Evolutionary conservation across 2,113 vertebrate genomes (phyloP).

Genomic region (Equus przewalskii): DNA sequence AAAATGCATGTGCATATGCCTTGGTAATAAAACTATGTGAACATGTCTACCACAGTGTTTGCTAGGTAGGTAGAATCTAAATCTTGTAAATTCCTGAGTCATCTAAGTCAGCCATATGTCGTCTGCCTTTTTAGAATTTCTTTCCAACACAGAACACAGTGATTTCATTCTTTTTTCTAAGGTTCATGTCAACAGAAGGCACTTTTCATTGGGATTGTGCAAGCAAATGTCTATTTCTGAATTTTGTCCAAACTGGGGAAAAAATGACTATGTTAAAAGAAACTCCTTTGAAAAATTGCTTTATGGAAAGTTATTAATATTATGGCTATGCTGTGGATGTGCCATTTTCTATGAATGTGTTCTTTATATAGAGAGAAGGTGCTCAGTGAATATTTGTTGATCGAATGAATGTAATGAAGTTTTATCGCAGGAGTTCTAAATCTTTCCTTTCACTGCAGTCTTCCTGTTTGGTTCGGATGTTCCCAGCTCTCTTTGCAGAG

Average conservation of each 20-base stretch:
- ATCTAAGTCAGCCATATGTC: constrained; percentile 54
- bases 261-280: constrained; percentile 59
- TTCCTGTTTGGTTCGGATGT: constrained; percentile 31
- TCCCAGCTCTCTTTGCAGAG: not conserved
- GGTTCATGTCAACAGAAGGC: constrained; percentile 9
- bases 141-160: not conserved
- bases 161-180: constrained; percentile 64
- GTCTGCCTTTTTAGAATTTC: constrained; percentile 53
- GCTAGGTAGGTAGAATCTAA: constrained; percentile 33
- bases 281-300: constrained; percentile 49
- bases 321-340: not conserved
- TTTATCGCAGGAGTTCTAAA: constrained; percentile 52
- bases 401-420: not conserved
- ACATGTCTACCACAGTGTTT: constrained; percentile 3
- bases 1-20: constrained; percentile 74
- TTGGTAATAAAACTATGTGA: constrained; percentile 40
- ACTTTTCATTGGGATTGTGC: constrained; percentile 38
- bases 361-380: constrained; percentile 43
- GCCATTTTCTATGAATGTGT: constrained; percentile 49
- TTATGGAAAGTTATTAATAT: constrained; percentile 58
- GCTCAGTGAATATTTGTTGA: constrained; percentile 38
- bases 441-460: constrained; percentile 13
- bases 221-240: constrained; percentile 60
- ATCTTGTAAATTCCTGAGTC: constrained; percentile 43
- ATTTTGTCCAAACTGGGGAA: constrained; percentile 35